Conservation (phyloP, 1,140 invertebrate genomes). For the Drosophila kepulauana region DNA sequence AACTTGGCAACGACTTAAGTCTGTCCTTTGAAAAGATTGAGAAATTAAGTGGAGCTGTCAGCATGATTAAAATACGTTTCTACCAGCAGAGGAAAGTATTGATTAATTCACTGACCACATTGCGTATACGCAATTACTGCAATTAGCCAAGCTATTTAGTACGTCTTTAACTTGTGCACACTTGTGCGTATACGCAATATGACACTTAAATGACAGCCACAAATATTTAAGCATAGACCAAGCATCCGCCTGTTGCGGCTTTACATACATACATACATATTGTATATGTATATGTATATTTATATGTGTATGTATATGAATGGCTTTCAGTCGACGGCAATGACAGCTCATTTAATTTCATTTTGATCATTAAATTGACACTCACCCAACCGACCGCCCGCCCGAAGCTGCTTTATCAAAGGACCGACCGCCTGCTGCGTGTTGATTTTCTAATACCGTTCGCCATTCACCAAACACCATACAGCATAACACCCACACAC, state of each 20-base stretch:
- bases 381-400: constrained; percentile 13
- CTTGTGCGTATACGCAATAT: constrained; percentile 15
- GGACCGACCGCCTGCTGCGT: constrained; percentile 37
- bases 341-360: constrained; percentile 66
- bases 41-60: too few relatives aligned
- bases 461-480: constrained; percentile 18
- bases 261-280: constrained; percentile 13
- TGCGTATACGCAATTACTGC: constrained; percentile 1
- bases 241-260: constrained; percentile 6
- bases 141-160: too few relatives aligned
- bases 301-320: neutral
- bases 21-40: neutral
- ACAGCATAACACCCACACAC: constrained; percentile 1
- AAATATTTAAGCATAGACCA: constrained; percentile 24
- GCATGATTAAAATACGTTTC: too few relatives aligned
- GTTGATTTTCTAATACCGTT: constrained; percentile 60
- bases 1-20: neutral
- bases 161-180: neutral
- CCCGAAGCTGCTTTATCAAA: constrained; percentile 34
- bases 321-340: constrained; percentile 39
- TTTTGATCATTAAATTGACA: constrained; percentile 68
- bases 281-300: neutral
- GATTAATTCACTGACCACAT: neutral
- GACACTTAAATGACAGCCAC: constrained; percentile 3
- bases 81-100: too few relatives aligned